phyloP scores from a whole-genome alignment of 1,140 invertebrate genomes.

The Coptotermes formosanus region DNA sequence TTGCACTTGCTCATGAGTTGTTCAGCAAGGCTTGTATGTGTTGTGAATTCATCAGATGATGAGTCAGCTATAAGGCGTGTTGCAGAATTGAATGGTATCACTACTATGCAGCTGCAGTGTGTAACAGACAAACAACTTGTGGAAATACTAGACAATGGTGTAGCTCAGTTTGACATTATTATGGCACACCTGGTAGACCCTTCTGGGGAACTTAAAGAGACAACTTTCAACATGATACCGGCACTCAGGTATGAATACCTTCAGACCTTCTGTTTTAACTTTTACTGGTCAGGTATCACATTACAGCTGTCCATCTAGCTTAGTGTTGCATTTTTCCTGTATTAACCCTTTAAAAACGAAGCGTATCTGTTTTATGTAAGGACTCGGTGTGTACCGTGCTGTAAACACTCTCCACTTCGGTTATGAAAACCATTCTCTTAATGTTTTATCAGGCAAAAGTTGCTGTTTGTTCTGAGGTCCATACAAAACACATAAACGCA shows the following conservation, averaged over 20 bases:
- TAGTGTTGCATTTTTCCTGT: too few relatives aligned
- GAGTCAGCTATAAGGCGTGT: conserved; percentile 39
- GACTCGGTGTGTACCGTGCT: too few relatives aligned
- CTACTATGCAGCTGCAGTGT: conserved; percentile 23
- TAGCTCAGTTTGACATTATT: conserved; percentile 37
- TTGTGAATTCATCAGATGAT: conserved; percentile 39
- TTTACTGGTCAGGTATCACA: too few relatives aligned
- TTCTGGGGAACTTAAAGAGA: conserved; percentile 33
- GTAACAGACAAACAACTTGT: conserved; percentile 38
- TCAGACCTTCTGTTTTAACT: too few relatives aligned
- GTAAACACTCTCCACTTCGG: too few relatives aligned
- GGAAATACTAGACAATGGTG: neutral
- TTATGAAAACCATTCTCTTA: too few relatives aligned
- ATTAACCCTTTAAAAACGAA: too few relatives aligned
- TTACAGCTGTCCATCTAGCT: too few relatives aligned
- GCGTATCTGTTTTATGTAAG: too few relatives aligned
- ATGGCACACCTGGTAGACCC: conserved; percentile 37
- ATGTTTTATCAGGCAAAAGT: too few relatives aligned
- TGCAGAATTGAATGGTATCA: neutral
- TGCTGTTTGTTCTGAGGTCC: too few relatives aligned
- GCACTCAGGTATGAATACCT: conserved; percentile 24
- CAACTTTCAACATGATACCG: conserved; percentile 38
- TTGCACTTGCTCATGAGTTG: neutral
- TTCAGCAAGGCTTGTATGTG: neutral
- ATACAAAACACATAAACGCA: too few relatives aligned